Percentiles rank a stretch among this genome's conserved stretches.
Evolutionary conservation across 2,113 vertebrate genomes (phyloP).

Genomic region (Saccopteryx leptura): DNA sequence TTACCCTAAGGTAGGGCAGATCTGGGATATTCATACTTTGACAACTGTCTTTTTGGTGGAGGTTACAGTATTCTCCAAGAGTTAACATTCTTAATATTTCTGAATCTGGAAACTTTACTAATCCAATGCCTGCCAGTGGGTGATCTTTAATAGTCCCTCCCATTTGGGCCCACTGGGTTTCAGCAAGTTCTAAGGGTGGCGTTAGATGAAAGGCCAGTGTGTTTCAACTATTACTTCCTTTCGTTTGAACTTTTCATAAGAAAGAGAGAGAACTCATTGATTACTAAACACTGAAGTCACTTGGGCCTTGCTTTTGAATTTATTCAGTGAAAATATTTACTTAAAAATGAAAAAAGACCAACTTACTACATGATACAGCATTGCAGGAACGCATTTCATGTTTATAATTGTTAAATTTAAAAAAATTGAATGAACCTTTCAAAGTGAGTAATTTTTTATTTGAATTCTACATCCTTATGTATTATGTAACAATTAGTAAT

Average conservation of each 20-base stretch:
- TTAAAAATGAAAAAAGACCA: constrained; percentile 8
- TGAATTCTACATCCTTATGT: constrained; percentile 90
- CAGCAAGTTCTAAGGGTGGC: not conserved
- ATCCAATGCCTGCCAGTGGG: constrained; percentile 48
- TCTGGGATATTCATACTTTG: constrained; percentile 42
- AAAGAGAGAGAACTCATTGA: not conserved
- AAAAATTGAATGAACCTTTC: constrained; percentile 87
- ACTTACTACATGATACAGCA: constrained; percentile 77
- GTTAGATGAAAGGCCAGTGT: not conserved
- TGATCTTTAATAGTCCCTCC: not conserved
- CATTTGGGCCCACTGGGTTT: not conserved
- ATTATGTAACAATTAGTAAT: constrained; percentile 94
- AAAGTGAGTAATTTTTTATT: constrained; percentile 91
- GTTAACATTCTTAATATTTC: constrained; percentile 59
- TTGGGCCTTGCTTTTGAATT: not conserved
- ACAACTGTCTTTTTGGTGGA: constrained; percentile 19
- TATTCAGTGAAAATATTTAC: constrained; percentile 17
- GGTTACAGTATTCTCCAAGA: constrained; percentile 57
- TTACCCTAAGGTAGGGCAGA: constrained; percentile 49
- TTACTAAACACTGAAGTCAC: constrained; percentile 15
- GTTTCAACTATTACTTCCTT: constrained; percentile 17
- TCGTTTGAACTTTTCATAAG: constrained; percentile 24
- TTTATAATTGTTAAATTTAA: constrained; percentile 87
- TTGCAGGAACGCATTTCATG: constrained; percentile 79
- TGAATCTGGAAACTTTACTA: constrained; percentile 58